Evolutionary conservation across 2,888 invertebrate species (phyloP).

Genomic region (Hyles lineata): DNA sequence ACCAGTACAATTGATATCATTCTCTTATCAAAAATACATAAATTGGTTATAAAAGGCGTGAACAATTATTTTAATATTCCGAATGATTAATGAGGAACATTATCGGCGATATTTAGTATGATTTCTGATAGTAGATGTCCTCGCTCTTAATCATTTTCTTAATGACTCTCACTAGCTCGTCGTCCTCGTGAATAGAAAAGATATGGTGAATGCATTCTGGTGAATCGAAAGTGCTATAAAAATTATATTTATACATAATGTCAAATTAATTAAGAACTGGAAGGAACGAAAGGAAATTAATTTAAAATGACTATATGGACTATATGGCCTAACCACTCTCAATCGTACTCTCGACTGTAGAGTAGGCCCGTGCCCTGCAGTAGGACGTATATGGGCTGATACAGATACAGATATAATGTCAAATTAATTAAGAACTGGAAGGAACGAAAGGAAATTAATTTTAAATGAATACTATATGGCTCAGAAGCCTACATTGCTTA

Average conservation of each 20-base stretch:
- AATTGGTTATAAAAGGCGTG: neutral
- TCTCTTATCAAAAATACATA: neutral
- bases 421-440: too few species aligned
- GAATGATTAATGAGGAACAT: slow-evolving; percentile 26
- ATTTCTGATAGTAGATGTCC: slow-evolving; percentile 14
- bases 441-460: too few species aligned
- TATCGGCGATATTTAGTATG: slow-evolving; percentile 18
- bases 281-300: too few species aligned
- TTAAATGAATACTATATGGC: too few species aligned
- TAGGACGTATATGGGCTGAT: too few species aligned
- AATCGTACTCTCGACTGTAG: too few species aligned
- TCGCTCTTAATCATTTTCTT: slow-evolving; percentile 28
- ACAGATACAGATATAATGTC: too few species aligned
- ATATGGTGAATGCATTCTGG: neutral
- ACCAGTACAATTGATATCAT: neutral
- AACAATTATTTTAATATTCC: neutral
- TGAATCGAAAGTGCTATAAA: neutral
- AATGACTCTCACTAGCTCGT: slow-evolving; percentile 18
- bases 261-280: too few species aligned
- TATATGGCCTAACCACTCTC: too few species aligned
- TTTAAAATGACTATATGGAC: too few species aligned
- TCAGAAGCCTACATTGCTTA: too few species aligned
- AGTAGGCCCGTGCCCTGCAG: too few species aligned
- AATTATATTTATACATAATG: neutral
- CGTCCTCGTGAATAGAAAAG: slow-evolving; percentile 28